Percentiles rank a stretch among this genome's conserved stretches.
These are phyloP conservation scores for Synanceia verrucosa DNA, from an alignment of 2,797 vertebrate genomes.

Conservation along the genomic window DNA sequence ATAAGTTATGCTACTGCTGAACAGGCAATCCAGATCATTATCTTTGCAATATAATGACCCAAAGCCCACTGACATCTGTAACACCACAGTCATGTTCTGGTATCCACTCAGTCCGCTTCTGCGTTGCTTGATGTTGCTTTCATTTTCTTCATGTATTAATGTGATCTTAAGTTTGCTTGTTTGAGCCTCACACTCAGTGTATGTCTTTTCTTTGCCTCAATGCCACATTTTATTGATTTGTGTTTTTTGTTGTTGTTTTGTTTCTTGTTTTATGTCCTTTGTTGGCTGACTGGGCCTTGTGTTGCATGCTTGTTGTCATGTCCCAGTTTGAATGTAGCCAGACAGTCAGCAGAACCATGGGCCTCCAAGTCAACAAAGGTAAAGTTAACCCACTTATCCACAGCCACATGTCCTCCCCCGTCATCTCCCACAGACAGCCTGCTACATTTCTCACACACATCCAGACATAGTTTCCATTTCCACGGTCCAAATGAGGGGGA, in stretches of 20 bases:
- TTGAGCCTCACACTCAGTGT: slow-evolving; percentile 42
- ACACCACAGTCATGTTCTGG: slow-evolving; percentile 51
- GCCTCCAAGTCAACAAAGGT: slow-evolving; percentile 83
- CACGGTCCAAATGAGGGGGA: slow-evolving; percentile 45
- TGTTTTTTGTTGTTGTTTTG: slow-evolving; percentile 43
- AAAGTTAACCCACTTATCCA: slow-evolving; percentile 74
- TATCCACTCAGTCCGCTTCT: slow-evolving; percentile 65
- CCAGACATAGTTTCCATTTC: slow-evolving; percentile 43
- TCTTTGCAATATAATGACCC: slow-evolving; percentile 16
- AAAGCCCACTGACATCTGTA: slow-evolving; percentile 31
- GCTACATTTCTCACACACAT: slow-evolving; percentile 52
- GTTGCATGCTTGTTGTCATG: slow-evolving; percentile 80
- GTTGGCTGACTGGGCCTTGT: slow-evolving; percentile 68
- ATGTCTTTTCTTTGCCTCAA: slow-evolving; percentile 50
- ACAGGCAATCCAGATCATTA: slow-evolving; percentile 31
- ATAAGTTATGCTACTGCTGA: slow-evolving; percentile 44
- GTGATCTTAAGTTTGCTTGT: slow-evolving; percentile 57
- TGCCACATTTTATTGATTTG: slow-evolving; percentile 69
- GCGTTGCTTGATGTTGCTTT: slow-evolving; percentile 41
- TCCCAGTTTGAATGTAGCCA: slow-evolving; percentile 86
- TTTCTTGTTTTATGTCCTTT: slow-evolving; percentile 58
- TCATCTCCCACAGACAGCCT: slow-evolving; percentile 47
- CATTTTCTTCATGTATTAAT: slow-evolving; percentile 45
- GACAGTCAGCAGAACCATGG: slow-evolving; percentile 80
- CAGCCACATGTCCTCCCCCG: slow-evolving; percentile 41